Conservation (phyloP, 2,888 invertebrate species). For the Lochmaea crataegi region DNA sequence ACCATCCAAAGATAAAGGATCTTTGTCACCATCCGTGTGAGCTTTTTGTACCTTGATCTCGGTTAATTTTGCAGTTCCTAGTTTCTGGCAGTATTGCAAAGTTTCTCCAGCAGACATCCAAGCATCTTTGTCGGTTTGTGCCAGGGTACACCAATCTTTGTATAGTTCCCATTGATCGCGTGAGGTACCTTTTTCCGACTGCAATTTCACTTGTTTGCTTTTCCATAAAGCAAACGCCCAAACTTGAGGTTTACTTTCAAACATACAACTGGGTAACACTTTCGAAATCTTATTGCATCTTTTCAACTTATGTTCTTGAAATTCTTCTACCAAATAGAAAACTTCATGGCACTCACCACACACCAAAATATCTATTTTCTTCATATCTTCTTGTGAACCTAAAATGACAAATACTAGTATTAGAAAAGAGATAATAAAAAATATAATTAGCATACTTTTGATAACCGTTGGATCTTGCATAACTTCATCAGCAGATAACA, state of each 20-base stretch:
- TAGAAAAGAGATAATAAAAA: background rate
- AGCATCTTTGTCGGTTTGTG: constrained; percentile 76
- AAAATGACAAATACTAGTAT: constrained; percentile 49
- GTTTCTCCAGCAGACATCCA: constrained; percentile 86
- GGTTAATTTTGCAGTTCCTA: constrained; percentile 76
- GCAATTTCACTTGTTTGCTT: constrained; percentile 67
- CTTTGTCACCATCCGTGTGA: constrained; percentile 40
- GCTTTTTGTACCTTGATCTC: constrained; percentile 60
- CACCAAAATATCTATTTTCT: constrained; percentile 80
- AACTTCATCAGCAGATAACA: constrained; percentile 48
- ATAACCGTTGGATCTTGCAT: constrained; percentile 51
- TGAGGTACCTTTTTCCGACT: background rate
- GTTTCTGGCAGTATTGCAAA: constrained; percentile 77
- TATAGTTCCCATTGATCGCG: constrained; percentile 76
- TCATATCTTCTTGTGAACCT: constrained; percentile 84
- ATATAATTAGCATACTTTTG: constrained; percentile 49
- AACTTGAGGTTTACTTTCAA: constrained; percentile 83
- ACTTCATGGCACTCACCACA: constrained; percentile 87
- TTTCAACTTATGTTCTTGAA: constrained; percentile 77
- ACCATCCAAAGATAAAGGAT: constrained; percentile 50
- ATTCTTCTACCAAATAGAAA: constrained; percentile 83
- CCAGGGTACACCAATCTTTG: constrained; percentile 86
- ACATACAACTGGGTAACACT: constrained; percentile 73
- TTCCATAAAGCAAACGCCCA: constrained; percentile 91
- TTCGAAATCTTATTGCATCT: constrained; percentile 71